Evolutionary conservation across 2,113 vertebrate species (phyloP).

Genomic region (Tricholaema leucomelas): DNA sequence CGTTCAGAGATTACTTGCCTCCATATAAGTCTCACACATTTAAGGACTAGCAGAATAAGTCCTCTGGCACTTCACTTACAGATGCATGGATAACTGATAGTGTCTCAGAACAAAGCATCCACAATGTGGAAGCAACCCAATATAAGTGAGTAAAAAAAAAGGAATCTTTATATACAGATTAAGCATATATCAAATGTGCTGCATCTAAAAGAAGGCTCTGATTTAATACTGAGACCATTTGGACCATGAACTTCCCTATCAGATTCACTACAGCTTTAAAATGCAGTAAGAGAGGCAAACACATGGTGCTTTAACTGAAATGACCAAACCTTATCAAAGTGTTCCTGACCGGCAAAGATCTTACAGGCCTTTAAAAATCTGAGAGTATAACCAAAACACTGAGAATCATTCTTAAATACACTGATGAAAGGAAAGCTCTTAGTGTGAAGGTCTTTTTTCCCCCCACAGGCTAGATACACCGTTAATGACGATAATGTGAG

Average conservation of each 20-base stretch:
- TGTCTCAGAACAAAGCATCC: background rate
- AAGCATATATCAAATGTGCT: background rate
- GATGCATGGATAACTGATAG: rapidly evolving
- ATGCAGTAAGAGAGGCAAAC: background rate
- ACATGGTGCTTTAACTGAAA: background rate
- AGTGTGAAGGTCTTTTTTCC: background rate
- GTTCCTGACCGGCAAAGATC: background rate
- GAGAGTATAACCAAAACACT: background rate
- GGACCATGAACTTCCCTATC: background rate
- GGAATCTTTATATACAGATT: background rate
- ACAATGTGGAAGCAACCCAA: background rate
- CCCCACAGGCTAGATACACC: background rate
- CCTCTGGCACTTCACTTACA: background rate
- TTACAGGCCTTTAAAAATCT: background rate
- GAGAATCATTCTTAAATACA: slow-evolving; percentile 40
- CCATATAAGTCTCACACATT: background rate
- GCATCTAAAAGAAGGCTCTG: background rate
- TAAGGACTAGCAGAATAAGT: background rate
- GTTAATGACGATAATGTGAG: slow-evolving; percentile 20
- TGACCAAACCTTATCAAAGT: background rate
- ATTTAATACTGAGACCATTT: background rate
- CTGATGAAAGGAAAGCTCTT: slow-evolving; percentile 34
- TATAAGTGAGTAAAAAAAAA: background rate
- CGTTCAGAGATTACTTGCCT: background rate
- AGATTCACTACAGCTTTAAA: background rate